Evolutionary conservation across 2,888 invertebrate species (phyloP), one percentile per base, ranked within the genome.

Genomic region (Augiades crinisus): DNA sequence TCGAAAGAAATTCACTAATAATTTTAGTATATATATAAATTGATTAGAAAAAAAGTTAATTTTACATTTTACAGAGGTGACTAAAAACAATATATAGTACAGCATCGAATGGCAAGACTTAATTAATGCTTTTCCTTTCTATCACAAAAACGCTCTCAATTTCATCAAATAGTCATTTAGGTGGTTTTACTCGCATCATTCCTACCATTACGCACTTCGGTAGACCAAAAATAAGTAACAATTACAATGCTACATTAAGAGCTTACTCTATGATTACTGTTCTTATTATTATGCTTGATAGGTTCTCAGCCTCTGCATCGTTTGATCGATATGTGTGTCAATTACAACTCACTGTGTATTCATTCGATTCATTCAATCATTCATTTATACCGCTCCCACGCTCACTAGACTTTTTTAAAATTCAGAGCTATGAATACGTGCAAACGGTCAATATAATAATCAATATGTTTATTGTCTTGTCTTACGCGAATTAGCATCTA

Each of bases 241-340:
- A 80, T 80, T 78, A 81, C 63, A 72, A 61, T 59, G 62, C 60
- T 38, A 55, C 57, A 72, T 72, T 71, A 75, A 59, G 64, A 64
- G 60, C 59, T 63, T 61, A 64, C 70, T 71, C 67, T 77, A 63
- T 78, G 68, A 82, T 83, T 84, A 83, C 72, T 50, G 63, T 62
- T 67, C 67, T 68, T 67, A 69, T 72, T 72, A 62, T 65, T 68
- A 50, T 43, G 49, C 34, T 43, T 24, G 33, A 50, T 41, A 34
- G 41, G 41, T 50, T 50, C 41, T 40, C 47, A 47, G 47, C 31
- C 21, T 47, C 30, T 31, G 47, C 8, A 30, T 21, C 22, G 14
- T 47, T 47, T 58, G 65, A 63, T 67, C 62, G 64, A 58, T 55
- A 65, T 64, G 60, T 58, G 61, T 64, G 57, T 59, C 60, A 62